Conservation (phyloP, 1,140 invertebrate genomes). For the Anastrepha ludens region DNA sequence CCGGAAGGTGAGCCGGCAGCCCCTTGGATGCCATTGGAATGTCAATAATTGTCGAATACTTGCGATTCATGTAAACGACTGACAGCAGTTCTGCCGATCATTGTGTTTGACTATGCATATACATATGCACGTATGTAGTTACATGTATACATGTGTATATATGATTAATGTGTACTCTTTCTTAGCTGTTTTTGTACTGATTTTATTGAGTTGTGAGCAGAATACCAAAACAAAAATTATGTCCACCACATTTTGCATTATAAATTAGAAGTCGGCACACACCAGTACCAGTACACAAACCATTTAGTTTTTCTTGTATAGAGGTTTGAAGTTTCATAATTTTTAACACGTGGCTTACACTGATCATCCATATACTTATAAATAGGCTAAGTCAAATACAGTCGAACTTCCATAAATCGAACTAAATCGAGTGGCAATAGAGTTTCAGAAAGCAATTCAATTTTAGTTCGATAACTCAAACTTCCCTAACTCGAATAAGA, state of each 20-base stretch:
- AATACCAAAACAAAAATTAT: slow-evolving; percentile 2
- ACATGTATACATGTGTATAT: not conserved
- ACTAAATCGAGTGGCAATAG: too few species aligned
- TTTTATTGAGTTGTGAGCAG: not conserved
- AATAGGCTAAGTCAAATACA: too few species aligned
- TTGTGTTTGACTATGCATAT: too few species aligned
- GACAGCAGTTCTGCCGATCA: not conserved
- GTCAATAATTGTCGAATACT: not conserved
- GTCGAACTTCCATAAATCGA: too few species aligned
- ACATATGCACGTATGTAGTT: not conserved
- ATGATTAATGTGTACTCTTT: not conserved
- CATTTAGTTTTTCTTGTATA: too few species aligned
- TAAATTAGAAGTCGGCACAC: not conserved
- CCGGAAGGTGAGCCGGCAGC: not conserved
- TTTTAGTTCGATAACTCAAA: too few species aligned
- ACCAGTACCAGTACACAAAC: too few species aligned
- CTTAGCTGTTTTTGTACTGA: not conserved
- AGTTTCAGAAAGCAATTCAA: too few species aligned
- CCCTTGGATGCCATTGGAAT: not conserved
- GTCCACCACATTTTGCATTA: not conserved
- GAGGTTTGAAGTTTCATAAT: too few species aligned
- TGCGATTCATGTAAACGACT: not conserved
- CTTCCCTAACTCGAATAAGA: too few species aligned
- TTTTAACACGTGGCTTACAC: too few species aligned
- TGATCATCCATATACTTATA: too few species aligned